A percentile compares a stretch with the other conserved stretches of the same genome.
Conservation (phyloP, 1,140 invertebrate species). For the Probaryconus sp. region DNA sequence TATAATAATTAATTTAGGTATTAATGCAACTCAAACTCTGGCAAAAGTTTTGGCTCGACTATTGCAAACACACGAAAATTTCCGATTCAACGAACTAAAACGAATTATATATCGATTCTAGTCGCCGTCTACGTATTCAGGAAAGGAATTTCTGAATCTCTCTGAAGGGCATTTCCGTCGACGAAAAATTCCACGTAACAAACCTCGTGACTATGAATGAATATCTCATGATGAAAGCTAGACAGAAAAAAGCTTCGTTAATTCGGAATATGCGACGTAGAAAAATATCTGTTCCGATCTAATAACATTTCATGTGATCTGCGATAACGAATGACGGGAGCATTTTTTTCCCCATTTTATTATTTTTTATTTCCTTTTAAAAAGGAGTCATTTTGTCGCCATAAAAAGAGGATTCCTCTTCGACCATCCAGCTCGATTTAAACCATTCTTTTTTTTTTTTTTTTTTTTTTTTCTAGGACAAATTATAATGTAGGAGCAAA, state of each 20-base stretch:
- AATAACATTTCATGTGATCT: constrained; percentile 24
- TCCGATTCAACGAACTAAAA: constrained; percentile 36
- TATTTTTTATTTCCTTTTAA: too few species aligned
- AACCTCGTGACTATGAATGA: constrained; percentile 1
- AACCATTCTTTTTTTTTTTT: too few species aligned
- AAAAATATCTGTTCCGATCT: constrained; percentile 18
- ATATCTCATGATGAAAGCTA: neutral
- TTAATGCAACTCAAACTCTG: constrained; percentile 23
- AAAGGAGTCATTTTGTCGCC: too few species aligned
- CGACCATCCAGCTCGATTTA: too few species aligned
- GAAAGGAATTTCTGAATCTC: constrained; percentile 10
- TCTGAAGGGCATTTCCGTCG: neutral
- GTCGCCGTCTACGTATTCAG: neutral
- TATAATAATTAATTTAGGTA: too few species aligned
- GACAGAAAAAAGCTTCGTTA: constrained; percentile 39
- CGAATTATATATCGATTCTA: constrained; percentile 39
- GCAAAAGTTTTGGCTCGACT: constrained; percentile 4
- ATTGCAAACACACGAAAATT: constrained; percentile 39
- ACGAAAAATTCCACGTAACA: constrained; percentile 22
- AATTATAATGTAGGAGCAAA: too few species aligned
- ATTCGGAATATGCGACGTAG: constrained; percentile 19
- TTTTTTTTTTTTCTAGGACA: too few species aligned
- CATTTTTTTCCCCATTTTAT: neutral
- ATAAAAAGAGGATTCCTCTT: too few species aligned
- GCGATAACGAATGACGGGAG: constrained; percentile 8